Evolutionary conservation across 2,888 invertebrate genomes (phyloP), one percentile per base, ranked within the genome.

Genomic region (Drosophila paranaensis): DNA sequence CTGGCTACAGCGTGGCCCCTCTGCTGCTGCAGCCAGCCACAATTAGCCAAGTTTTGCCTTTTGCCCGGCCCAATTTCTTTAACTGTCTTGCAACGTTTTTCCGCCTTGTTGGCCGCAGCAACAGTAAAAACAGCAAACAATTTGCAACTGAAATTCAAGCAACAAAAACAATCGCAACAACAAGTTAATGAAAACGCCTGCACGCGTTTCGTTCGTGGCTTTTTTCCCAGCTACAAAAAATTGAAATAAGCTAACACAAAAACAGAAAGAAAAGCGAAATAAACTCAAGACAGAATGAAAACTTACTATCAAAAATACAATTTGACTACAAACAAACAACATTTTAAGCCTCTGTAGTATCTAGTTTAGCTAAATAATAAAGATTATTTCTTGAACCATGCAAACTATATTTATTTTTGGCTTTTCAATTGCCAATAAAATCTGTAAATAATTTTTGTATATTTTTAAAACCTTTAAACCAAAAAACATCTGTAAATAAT

Each of bases 1-100:
- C 37, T 39, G 16, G 57, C 57, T 25, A 14, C 51, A 33, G 20
- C 51, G 50, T 14, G 13, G 14, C 16, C 51, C 51, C 55, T 55
- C 40, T 70, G 70, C 55, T 71, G 82, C 5, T 11, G 81, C 81
- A 77, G 60, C 68, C 80, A 82, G 71, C 72, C 87, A 86, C 90
- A 90, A 90, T 90, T 90, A 90, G 89, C 87, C 89, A 88, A 90
- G 89, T 88, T 89, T 79, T 81, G 71, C 65, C 61, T 75, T 77
- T 64, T 62, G 71, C 71, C 76, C 51, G 77, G 55, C 60, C 65
- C 74, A 76, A 77, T 78, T 78, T 75, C 70, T 65, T 64, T 40
- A 62, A 63, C 58, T 51, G 62, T 60, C 67, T 81, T 88, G 86
- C 74, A 71, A 70, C 76, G 84, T 79, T 74, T 76, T 77, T 81